These are phyloP conservation scores for Thera britannica DNA, from an alignment of 2,888 invertebrate genomes.

Conservation along the genomic window DNA sequence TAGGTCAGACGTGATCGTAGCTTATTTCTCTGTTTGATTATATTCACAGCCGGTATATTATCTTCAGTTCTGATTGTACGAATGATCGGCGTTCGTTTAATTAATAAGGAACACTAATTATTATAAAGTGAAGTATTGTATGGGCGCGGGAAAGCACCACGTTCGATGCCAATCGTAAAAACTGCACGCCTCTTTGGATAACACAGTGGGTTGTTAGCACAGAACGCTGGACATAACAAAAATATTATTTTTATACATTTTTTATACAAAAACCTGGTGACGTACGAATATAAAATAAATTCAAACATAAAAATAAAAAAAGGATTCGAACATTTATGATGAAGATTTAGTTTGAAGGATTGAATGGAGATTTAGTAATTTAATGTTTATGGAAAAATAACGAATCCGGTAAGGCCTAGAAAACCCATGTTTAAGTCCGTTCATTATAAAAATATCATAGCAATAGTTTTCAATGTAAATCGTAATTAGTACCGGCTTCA, in stretches of 20 bases:
- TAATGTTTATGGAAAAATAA: too few relatives aligned
- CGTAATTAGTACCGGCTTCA: too few relatives aligned
- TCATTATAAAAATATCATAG: too few relatives aligned
- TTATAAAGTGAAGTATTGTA: conserved; percentile 67
- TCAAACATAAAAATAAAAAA: too few relatives aligned
- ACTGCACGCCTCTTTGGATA: conserved; percentile 52
- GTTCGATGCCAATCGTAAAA: conserved; percentile 72
- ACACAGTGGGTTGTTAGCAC: conserved; percentile 38
- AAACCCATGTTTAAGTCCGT: too few relatives aligned
- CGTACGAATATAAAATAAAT: too few relatives aligned
- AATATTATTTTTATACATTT: background rate
- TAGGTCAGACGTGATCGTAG: background rate
- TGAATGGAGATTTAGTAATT: too few relatives aligned
- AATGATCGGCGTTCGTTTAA: conserved; percentile 56
- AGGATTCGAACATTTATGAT: too few relatives aligned
- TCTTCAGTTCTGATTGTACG: conserved; percentile 12
- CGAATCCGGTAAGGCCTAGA: too few relatives aligned
- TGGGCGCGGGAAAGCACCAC: conserved; percentile 53
- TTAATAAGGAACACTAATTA: conserved; percentile 73
- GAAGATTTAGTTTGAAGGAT: too few relatives aligned
- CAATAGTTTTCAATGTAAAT: too few relatives aligned
- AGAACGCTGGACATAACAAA: background rate
- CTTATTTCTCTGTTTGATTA: background rate
- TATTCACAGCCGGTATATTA: background rate
- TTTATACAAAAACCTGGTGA: too few relatives aligned